Evolutionary conservation across 1,140 invertebrate species (phyloP).

Genomic region (Bombyx mori): ASM3026992v2 NC_085120.1:2522001-2522500

Average conservation of each 20-base stretch:
- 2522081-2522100: too few species aligned
- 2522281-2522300: slow-evolving; percentile 15
- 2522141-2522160: too few species aligned
- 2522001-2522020: slow-evolving; percentile 3
- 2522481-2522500: slow-evolving; percentile 15
- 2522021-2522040: too few species aligned
- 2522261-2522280: slow-evolving; percentile 18
- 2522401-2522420: slow-evolving; percentile 14
- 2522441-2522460: slow-evolving; percentile 19
- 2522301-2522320: slow-evolving; percentile 16
- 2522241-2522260: slow-evolving; percentile 10
- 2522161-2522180: slow-evolving; percentile 12
- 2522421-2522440: slow-evolving; percentile 8
- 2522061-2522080: too few species aligned
- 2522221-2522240: slow-evolving; percentile 8
- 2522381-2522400: slow-evolving; percentile 4
- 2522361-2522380: background rate
- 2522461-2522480: slow-evolving; percentile 19
- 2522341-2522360: slow-evolving; percentile 2
- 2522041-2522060: too few species aligned
- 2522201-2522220: slow-evolving; percentile 5
- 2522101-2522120: too few species aligned
- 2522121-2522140: too few species aligned
- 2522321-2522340: slow-evolving; percentile 1
- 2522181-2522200: slow-evolving; percentile 13